Percentiles rank a stretch among this genome's conserved stretches.
Evolutionary conservation across 2,888 invertebrate genomes (phyloP).

Genomic region (Noctua pronuba): DNA sequence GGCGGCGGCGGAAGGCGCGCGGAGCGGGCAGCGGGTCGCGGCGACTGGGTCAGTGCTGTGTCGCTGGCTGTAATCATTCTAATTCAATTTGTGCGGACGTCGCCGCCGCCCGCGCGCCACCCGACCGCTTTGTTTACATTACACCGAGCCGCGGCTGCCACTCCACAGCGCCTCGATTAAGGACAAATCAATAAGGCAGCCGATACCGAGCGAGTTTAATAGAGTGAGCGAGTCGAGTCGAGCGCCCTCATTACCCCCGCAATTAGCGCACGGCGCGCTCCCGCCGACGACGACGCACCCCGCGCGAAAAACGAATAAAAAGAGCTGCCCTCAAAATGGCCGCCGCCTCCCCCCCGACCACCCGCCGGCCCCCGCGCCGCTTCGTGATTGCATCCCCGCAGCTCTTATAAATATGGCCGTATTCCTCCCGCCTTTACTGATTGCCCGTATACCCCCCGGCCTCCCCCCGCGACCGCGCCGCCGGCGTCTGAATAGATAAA

Average conservation of each 20-base stretch:
- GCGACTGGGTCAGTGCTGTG: conserved; percentile 65
- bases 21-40: conserved; percentile 46
- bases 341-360: conserved; percentile 90
- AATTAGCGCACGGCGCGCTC: conserved; percentile 90
- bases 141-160: conserved; percentile 75
- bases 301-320: conserved; percentile 91
- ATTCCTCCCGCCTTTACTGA: conserved; percentile 91
- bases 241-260: conserved; percentile 90
- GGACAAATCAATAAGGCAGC: conserved; percentile 90
- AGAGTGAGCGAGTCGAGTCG: conserved; percentile 89
- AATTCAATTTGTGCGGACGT: conserved; percentile 84
- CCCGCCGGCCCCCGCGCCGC: conserved; percentile 89
- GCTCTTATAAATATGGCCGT: conserved; percentile 91
- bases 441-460: conserved; percentile 91
- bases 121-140: conserved; percentile 85
- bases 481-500: conserved; percentile 91
- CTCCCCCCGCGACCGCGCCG: conserved; percentile 90
- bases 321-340: conserved; percentile 94
- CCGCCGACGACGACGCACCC: conserved; percentile 89
- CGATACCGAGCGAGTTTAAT: conserved; percentile 89
- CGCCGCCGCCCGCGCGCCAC: conserved; percentile 73
- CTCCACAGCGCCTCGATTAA: conserved; percentile 86
- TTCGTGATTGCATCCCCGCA: conserved; percentile 91
- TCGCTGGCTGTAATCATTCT: conserved; percentile 82
- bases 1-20: not conserved